Evolutionary conservation across 2,888 invertebrate genomes (phyloP).

Genomic region (Odontomyia ornata): DNA sequence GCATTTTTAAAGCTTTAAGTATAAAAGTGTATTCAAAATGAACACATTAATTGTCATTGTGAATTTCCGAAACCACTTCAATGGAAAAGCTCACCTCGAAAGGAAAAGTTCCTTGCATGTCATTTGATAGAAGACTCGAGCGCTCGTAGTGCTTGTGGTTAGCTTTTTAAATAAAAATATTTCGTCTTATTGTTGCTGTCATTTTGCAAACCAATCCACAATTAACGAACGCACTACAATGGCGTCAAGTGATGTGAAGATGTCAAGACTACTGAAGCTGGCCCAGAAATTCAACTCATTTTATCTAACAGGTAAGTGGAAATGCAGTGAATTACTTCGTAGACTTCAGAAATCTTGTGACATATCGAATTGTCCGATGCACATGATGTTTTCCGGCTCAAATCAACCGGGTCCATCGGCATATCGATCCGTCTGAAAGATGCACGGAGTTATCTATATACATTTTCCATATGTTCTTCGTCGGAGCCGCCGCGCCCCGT

Average conservation of each 20-base stretch:
- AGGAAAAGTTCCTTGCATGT: no score
- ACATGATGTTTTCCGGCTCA: constrained; percentile 1
- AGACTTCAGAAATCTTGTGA: neutral
- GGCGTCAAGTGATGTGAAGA: constrained; percentile 63
- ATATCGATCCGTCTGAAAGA: constrained; percentile 40
- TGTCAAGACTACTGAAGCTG: constrained; percentile 78
- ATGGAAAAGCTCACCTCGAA: no score
- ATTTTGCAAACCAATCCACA: neutral
- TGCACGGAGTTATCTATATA: neutral
- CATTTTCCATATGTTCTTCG: constrained; percentile 26
- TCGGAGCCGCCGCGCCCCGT: constrained; percentile 15
- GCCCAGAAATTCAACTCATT: constrained; percentile 91
- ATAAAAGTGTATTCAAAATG: no score
- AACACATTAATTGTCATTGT: no score
- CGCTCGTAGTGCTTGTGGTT: neutral
- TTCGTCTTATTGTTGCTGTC: constrained; percentile 16
- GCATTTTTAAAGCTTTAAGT: no score
- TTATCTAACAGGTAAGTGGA: constrained; percentile 82
- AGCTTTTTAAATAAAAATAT: constrained; percentile 17
- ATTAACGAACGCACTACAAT: constrained; percentile 52
- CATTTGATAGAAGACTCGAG: no score
- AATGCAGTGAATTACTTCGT: neutral
- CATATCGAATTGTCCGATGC: neutral
- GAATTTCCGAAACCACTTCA: no score
- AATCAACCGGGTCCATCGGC: constrained; percentile 19